Base-by-base conservation (phyloP, 2,113 vertebrate species). In the Colossoma macropomum region DNA sequence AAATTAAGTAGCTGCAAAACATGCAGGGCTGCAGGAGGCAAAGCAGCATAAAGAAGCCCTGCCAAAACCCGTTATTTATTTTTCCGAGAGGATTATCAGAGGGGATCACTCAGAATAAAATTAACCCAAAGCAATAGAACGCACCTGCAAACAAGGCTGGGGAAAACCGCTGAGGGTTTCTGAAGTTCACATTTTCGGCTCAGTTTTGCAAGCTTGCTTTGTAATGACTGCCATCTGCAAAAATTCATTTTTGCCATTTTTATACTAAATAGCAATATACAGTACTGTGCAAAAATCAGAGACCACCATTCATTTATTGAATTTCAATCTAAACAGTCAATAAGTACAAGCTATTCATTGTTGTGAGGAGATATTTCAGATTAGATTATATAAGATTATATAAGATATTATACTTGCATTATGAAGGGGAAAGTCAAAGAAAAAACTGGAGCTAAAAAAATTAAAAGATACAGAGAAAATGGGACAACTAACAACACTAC, bases 21-120 rank as follows among this genome's bases (percentile, higher is more conserved):
- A 48, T 17, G 11, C 5, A 25, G 48, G 52, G 60, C 73, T 45
- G 56, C 56, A 52, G 69, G 52, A 60, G 59, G 56, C 52, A 48
- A 45, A 73, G 75, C 27, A 73, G 70, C 69, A 23, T 69, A 71
- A 63, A 77, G 66, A 71, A 56, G 27, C 19, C 21, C 81, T 48
- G 60, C 28, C 50, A 52, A 73, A 73, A 3, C 23, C 13, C 23
- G 15, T 32, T 25, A n/a, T 71, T 77, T 71, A 68, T 70, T 83
- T 84, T 72, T 78, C 30, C 23, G 56, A 54, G 59, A 78, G 75
- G 68, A 78, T 78, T 84, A 84, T 25, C 27, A 72, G 70, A n/a
- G 71, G 30, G 56, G 27, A 84, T 78, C 77, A 79, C 75, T 71
- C 19, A 23, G 25, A 78, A 62, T 78, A 38, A 60, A 77, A 70